These are phyloP conservation scores for Monomorium pharaonis DNA, from an alignment of 1,140 invertebrate species.

Conservation along the genomic window DNA sequence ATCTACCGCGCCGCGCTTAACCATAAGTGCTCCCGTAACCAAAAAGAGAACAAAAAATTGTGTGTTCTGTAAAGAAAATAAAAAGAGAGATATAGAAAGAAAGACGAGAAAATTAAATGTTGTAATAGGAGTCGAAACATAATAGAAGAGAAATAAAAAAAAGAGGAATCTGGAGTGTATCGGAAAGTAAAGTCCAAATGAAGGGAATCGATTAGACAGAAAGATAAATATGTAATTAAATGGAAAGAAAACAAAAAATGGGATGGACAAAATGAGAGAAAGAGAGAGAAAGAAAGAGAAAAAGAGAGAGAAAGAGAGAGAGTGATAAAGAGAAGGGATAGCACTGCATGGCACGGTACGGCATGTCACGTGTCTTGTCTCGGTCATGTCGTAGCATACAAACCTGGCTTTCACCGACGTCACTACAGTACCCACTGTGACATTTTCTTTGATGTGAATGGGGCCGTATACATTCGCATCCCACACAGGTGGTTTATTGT, in stretches of 20 bases:
- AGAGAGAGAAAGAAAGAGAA: neutral
- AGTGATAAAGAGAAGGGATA: conserved; percentile 34
- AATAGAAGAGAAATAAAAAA: neutral
- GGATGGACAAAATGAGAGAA: neutral
- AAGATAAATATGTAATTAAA: conserved; percentile 5
- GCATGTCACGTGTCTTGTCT: conserved; percentile 83
- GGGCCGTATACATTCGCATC: conserved; percentile 96
- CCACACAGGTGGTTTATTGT: conserved; percentile 99
- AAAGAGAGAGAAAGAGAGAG: conserved; percentile 13
- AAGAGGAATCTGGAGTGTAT: neutral
- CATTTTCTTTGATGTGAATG: conserved; percentile 98
- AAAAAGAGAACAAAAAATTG: conserved; percentile 17
- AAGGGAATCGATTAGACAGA: neutral
- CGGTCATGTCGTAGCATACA: conserved; percentile 89
- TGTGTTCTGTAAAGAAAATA: conserved; percentile 19
- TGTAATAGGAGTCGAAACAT: conserved; percentile 1
- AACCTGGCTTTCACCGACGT: conserved; percentile 98
- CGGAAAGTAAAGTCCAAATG: conserved; percentile 1
- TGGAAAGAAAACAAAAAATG: neutral
- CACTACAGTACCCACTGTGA: conserved; percentile 98
- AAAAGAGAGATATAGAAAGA: conserved; percentile 20
- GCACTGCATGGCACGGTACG: conserved; percentile 78
- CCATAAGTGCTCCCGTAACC: conserved; percentile 77
- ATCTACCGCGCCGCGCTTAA: conserved; percentile 80
- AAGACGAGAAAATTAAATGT: neutral